These are phyloP conservation scores for Chloroceryle amazona DNA, from an alignment of 2,797 vertebrate species.

Conservation along the genomic window DNA sequence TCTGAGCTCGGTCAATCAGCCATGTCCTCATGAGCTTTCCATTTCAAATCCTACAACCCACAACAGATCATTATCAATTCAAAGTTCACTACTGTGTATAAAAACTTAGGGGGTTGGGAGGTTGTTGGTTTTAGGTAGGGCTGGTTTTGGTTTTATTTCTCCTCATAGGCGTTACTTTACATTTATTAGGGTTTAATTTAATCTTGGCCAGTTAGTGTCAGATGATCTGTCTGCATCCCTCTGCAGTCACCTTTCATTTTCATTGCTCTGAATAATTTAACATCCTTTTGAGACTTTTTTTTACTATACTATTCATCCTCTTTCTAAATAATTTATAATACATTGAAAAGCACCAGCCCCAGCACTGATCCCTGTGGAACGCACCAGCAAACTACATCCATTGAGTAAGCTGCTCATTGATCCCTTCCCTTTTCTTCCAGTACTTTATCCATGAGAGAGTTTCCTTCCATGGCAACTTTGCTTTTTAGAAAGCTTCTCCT, in stretches of 20 bases:
- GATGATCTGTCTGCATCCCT: neutral
- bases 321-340: neutral
- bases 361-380: neutral
- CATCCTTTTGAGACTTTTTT: neutral
- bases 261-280: neutral
- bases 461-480: neutral
- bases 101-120: neutral
- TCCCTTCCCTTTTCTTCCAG: neutral
- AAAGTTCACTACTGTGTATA: neutral
- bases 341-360: neutral
- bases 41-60: neutral
- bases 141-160: neutral
- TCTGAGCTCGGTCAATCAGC: neutral
- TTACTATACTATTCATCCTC: neutral
- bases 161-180: neutral
- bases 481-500: neutral
- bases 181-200: neutral
- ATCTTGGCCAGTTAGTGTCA: neutral
- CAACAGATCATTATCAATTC: neutral
- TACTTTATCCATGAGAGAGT: neutral
- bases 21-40: neutral
- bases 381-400: neutral
- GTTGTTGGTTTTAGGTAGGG: neutral
- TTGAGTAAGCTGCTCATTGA: constrained; percentile 7
- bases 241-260: neutral